Conservation (phyloP, 2,113 vertebrate species). For the Oncorhynchus kisutch region DNA sequence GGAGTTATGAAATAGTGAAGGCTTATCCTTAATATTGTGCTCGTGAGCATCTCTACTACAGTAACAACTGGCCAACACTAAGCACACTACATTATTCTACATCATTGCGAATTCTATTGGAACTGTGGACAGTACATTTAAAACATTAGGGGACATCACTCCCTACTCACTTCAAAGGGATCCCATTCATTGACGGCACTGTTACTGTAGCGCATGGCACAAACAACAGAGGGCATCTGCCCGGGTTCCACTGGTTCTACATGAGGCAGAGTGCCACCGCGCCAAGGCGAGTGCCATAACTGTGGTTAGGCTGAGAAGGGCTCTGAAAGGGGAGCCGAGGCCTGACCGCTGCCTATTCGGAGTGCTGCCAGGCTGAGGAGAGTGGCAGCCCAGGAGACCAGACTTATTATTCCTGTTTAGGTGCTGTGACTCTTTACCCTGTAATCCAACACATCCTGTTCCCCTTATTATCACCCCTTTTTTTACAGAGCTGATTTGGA, state of each 20-base stretch:
- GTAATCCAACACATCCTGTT: constrained; percentile 29
- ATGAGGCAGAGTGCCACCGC: neutral
- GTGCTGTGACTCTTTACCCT: constrained; percentile 11
- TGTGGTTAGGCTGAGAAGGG: constrained; percentile 31
- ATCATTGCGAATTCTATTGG: neutral
- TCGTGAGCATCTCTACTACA: no score
- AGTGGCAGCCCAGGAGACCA: neutral
- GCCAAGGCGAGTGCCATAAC: constrained; percentile 18
- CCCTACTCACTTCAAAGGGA: neutral
- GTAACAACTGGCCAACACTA: no score
- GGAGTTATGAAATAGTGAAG: neutral
- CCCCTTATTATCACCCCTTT: constrained; percentile 8
- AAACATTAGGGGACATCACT: neutral
- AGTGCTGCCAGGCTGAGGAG: constrained; percentile 9
- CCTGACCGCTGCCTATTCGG: constrained; percentile 15
- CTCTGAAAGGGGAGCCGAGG: constrained; percentile 16
- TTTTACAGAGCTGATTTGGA: constrained; percentile 1
- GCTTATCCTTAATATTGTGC: neutral
- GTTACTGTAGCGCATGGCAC: neutral
- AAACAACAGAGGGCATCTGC: neutral
- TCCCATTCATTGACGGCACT: neutral
- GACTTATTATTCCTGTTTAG: constrained; percentile 3
- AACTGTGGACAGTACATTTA: neutral
- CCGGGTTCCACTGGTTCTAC: neutral
- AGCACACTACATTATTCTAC: neutral